Evolutionary conservation across 1,140 invertebrate species (phyloP).

Genomic region (Linepithema humile): DNA sequence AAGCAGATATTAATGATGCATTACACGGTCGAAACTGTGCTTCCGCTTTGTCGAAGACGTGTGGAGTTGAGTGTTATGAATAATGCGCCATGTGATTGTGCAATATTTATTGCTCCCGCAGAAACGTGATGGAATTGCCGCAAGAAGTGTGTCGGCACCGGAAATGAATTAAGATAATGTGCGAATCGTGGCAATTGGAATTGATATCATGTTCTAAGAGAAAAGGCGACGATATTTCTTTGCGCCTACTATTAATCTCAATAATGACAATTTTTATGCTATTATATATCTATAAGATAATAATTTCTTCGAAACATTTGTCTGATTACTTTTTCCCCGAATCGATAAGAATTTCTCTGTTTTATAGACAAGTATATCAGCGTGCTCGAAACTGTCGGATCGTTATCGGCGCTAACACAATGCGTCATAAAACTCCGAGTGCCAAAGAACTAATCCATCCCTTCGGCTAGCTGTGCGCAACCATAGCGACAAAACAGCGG

Average conservation of each 20-base stretch:
- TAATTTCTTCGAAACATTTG: too few relatives aligned
- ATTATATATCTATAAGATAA: too few relatives aligned
- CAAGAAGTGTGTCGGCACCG: not conserved
- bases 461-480: not conserved
- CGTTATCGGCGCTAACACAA: not conserved
- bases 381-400: not conserved
- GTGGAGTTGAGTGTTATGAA: conserved; percentile 13
- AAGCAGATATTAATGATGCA: conserved; percentile 38
- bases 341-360: too few relatives aligned
- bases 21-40: conserved; percentile 16
- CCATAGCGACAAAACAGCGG: conserved; percentile 5
- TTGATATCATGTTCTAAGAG: not conserved
- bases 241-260: not conserved
- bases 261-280: too few relatives aligned
- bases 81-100: conserved; percentile 16
- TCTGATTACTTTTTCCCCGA: too few relatives aligned
- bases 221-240: not conserved
- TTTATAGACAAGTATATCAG: too few relatives aligned
- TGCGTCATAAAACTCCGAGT: conserved; percentile 8
- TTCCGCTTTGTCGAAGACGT: conserved; percentile 31
- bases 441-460: conserved; percentile 8
- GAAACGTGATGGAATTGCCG: not conserved
- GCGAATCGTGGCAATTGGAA: not conserved
- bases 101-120: not conserved
- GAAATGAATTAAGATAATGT: conserved; percentile 6